These are phyloP conservation scores for Malthinus flaveolus DNA, from an alignment of 2,888 invertebrate genomes.

Conservation along the genomic window DNA sequence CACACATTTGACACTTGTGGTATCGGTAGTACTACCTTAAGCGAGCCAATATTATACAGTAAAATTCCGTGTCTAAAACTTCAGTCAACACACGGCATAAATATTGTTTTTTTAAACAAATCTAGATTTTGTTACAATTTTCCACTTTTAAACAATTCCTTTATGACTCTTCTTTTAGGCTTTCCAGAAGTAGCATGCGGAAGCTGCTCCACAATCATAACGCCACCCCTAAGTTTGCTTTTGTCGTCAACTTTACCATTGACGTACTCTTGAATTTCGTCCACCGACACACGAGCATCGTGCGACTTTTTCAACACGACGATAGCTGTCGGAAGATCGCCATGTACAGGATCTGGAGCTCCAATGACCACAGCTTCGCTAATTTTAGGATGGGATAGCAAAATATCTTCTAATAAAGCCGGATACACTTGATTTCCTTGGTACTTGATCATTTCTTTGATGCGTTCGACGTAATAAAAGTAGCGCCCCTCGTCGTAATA, in stretches of 20 bases:
- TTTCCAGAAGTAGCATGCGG: slow-evolving; percentile 30
- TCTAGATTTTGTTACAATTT: no score
- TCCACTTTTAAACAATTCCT: no score
- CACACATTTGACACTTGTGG: no score
- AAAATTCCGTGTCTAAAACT: no score
- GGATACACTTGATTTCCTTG: slow-evolving; percentile 64
- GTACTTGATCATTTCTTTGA: slow-evolving; percentile 57
- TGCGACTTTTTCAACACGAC: not conserved
- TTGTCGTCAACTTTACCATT: slow-evolving; percentile 30
- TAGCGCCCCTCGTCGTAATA: slow-evolving; percentile 55
- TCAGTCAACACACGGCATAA: no score
- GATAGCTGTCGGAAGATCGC: slow-evolving; percentile 64
- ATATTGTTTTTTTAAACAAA: no score
- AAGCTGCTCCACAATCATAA: slow-evolving; percentile 29
- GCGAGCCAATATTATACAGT: no score
- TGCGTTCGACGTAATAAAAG: slow-evolving; percentile 54
- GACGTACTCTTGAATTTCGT: slow-evolving; percentile 29
- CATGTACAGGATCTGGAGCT: slow-evolving; percentile 65
- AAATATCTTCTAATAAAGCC: slow-evolving; percentile 74
- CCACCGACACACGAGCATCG: not conserved
- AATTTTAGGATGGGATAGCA: slow-evolving; percentile 71
- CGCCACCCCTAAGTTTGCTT: slow-evolving; percentile 32
- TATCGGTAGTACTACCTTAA: no score
- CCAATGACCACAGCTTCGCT: slow-evolving; percentile 81
- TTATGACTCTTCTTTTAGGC: slow-evolving; percentile 14